Conservation (phyloP, 2,113 vertebrate genomes). For the Struthio camelus region DNA sequence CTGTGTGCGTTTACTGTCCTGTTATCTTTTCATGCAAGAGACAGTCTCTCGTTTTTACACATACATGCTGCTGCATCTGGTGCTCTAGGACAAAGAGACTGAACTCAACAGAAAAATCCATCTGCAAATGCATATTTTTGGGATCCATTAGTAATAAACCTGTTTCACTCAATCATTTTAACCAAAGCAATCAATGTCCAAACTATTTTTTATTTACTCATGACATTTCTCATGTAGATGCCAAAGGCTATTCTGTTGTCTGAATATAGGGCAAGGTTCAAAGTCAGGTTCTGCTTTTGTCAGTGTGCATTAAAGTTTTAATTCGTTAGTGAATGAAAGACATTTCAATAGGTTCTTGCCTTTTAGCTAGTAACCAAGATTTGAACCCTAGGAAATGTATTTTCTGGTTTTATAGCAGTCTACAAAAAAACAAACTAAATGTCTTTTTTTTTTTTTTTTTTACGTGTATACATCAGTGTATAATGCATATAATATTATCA, state of each 20-base stretch:
- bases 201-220: conserved; percentile 12
- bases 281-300: neutral
- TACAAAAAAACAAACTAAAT: neutral
- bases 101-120: conserved; percentile 14
- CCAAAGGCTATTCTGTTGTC: neutral
- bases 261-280: conserved; percentile 19
- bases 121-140: conserved; percentile 31
- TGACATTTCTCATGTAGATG: neutral
- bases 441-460: neutral
- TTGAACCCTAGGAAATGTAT: neutral
- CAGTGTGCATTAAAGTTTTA: neutral
- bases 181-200: conserved; percentile 3
- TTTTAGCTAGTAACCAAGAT: neutral
- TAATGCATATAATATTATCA: neutral
- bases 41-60: neutral
- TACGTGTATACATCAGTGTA: neutral
- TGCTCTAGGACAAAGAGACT: neutral
- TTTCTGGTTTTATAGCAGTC: neutral
- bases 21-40: neutral
- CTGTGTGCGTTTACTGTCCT: neutral
- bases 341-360: neutral
- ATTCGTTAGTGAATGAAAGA: neutral
- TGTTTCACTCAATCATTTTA: conserved; percentile 22
- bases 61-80: neutral
- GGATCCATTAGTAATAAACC: conserved; percentile 44